Conservation (phyloP, 2,888 invertebrate species). For the Ypsolopha sequella region DNA sequence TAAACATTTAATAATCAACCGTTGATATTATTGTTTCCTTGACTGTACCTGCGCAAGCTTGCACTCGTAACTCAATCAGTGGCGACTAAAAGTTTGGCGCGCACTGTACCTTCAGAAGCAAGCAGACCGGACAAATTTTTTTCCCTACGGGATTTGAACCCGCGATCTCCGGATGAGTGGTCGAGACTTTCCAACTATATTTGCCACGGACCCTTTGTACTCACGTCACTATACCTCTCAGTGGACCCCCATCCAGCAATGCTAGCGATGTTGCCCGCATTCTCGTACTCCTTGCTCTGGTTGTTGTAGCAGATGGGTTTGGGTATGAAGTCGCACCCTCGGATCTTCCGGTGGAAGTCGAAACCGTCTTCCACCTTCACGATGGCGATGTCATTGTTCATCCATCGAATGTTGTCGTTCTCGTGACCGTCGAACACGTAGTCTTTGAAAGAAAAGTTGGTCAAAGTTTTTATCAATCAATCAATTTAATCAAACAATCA, state of each 20-base stretch:
- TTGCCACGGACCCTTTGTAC: conserved; percentile 8
- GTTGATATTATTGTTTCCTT: no score
- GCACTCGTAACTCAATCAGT: no score
- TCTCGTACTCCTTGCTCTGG: conserved; percentile 44
- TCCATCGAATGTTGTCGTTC: conserved; percentile 56
- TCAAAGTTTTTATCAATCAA: no score
- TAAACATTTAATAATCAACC: no score
- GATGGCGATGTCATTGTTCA: conserved; percentile 57
- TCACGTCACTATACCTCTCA: conserved; percentile 43
- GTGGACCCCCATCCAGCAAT: conserved; percentile 57
- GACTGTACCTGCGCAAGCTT: no score
- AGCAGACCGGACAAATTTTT: no score
- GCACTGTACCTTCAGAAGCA: no score
- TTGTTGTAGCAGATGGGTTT: conserved; percentile 52
- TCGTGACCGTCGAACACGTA: conserved; percentile 55
- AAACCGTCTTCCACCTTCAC: conserved; percentile 54
- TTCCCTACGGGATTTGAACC: no score
- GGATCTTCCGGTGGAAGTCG: conserved; percentile 40
- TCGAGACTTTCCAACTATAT: no score
- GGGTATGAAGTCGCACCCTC: conserved; percentile 50
- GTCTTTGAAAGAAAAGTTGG: conserved; percentile 22
- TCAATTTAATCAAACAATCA: neutral
- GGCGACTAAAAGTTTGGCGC: no score
- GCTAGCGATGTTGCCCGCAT: conserved; percentile 33
- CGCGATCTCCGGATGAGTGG: no score